A percentile compares a stretch with the other conserved stretches of the same genome.
These are phyloP conservation scores for Margarornis squamiger DNA, from an alignment of 2,797 vertebrate species.

Conservation along the genomic window DNA sequence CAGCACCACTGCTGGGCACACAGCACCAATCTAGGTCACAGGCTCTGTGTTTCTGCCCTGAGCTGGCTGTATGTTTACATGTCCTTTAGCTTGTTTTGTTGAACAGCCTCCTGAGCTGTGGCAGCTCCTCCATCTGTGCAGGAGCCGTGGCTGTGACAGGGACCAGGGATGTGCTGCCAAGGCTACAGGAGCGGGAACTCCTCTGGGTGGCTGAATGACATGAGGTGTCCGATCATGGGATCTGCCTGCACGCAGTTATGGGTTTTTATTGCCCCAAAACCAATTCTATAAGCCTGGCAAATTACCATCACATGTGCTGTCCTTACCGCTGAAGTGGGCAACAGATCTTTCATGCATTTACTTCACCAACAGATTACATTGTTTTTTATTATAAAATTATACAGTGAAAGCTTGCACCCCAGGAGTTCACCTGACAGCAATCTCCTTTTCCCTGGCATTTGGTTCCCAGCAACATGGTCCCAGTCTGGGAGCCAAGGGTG, in stretches of 20 bases:
- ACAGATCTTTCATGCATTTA: background rate
- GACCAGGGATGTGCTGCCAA: background rate
- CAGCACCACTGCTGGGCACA: background rate
- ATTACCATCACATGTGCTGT: background rate
- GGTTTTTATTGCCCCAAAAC: background rate
- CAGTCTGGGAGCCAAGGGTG: background rate
- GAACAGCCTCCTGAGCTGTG: background rate
- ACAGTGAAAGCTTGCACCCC: background rate
- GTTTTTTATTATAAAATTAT: background rate
- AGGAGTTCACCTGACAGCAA: background rate
- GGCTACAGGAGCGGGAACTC: background rate
- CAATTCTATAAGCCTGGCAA: background rate
- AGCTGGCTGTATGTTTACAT: background rate
- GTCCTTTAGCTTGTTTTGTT: accelerated
- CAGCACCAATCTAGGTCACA: background rate
- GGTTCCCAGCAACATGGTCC: background rate
- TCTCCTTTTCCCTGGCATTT: background rate
- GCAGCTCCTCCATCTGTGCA: background rate
- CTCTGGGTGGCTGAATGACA: background rate
- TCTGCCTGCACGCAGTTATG: accelerated
- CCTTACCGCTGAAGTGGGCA: background rate
- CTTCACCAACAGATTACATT: background rate
- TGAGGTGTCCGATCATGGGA: background rate
- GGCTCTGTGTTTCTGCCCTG: background rate
- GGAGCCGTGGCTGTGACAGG: background rate